Base-by-base conservation (phyloP, 2,113 vertebrate genomes). In the Campylomormyrus tamandua region DNA sequence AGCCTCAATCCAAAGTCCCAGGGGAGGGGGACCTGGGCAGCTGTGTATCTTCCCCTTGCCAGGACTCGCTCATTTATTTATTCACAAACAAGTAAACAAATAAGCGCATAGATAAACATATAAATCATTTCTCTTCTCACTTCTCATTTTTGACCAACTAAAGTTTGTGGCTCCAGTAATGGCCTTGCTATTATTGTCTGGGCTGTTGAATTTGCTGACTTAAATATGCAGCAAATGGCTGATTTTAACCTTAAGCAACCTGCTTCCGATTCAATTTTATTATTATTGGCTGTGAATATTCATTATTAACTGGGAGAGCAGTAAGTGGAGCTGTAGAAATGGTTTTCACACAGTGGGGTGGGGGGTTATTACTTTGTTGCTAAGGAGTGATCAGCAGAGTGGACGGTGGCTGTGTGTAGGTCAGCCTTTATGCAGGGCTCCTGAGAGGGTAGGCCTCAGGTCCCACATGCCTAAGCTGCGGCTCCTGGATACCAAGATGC, bases 401-500 rank as follows among this genome's bases (percentile, higher is more conserved):
- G 77, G 77, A 83, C 3, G 19, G 80, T 27, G 2, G 10, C 83
- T 84, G 39, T 48, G 45, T 48, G 83, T 45, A 84, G 45, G 39
- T 84, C 83, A 46, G 83, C 42, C 45, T 84, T 84, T 10, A 84
- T 21, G 6, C 83, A 48, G 83, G 21, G 10, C 70, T 3, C 24
- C 45, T 48, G 15, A 48, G 35, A 5, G 3, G 24, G 8, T n/a
- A 84, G 45, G 10, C 45, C 11, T 84, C 19, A n/a, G 45, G 83
- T 84, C 83, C 45, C 45, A n/a, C 45, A 84, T 84, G 45, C 83
- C 83, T 7, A n/a, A 84, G 39, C 83, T 42, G 45, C 0, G 1
- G 83, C 83, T 58, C 87, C 58, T 88, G 87, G 87, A 88, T 74
- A 88, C 58, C 42, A 58, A 48, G 21, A 45, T 49, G 24, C 58